phyloP scores from a whole-genome alignment of 1,140 invertebrate genomes.

The Condylostylus longicornis region DNA sequence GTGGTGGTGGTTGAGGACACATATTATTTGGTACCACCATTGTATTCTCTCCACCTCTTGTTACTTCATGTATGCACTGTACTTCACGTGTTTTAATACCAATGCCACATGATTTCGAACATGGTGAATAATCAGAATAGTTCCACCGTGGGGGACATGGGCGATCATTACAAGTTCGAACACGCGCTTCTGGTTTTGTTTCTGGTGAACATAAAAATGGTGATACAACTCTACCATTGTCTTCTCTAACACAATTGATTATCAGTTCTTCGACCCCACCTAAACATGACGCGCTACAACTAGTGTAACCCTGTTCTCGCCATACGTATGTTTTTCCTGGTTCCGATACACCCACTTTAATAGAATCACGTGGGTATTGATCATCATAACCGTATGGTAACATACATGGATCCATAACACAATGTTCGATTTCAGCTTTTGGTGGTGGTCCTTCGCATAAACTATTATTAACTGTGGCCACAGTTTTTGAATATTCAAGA shows the following conservation, averaged over 20 bases:
- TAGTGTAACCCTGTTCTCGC: slow-evolving; percentile 70
- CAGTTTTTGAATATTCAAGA: slow-evolving; percentile 73
- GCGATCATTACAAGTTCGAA: slow-evolving; percentile 85
- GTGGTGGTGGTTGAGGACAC: slow-evolving; percentile 78
- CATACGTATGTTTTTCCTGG: slow-evolving; percentile 62
- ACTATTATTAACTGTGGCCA: slow-evolving; percentile 71
- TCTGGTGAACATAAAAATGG: slow-evolving; percentile 69
- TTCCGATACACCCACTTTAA: slow-evolving; percentile 38
- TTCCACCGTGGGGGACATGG: slow-evolving; percentile 85
- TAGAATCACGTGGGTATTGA: slow-evolving; percentile 37
- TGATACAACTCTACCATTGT: slow-evolving; percentile 66
- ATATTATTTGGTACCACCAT: slow-evolving; percentile 75
- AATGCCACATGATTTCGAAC: slow-evolving; percentile 81
- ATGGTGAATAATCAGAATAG: slow-evolving; percentile 65
- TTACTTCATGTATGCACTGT: slow-evolving; percentile 86
- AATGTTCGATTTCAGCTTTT: slow-evolving; percentile 58
- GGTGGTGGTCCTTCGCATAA: slow-evolving; percentile 77
- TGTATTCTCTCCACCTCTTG: slow-evolving; percentile 66
- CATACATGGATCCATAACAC: slow-evolving; percentile 59
- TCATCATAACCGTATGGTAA: slow-evolving; percentile 42
- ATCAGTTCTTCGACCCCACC: slow-evolving; percentile 83
- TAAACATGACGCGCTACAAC: slow-evolving; percentile 86
- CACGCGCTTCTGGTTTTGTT: slow-evolving; percentile 71
- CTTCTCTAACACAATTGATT: slow-evolving; percentile 75
- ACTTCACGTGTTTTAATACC: slow-evolving; percentile 78